Evolutionary conservation across 2,797 vertebrate species (phyloP), one percentile per base, ranked within the genome.

Genomic region (Lutjanus campechanus): DNA sequence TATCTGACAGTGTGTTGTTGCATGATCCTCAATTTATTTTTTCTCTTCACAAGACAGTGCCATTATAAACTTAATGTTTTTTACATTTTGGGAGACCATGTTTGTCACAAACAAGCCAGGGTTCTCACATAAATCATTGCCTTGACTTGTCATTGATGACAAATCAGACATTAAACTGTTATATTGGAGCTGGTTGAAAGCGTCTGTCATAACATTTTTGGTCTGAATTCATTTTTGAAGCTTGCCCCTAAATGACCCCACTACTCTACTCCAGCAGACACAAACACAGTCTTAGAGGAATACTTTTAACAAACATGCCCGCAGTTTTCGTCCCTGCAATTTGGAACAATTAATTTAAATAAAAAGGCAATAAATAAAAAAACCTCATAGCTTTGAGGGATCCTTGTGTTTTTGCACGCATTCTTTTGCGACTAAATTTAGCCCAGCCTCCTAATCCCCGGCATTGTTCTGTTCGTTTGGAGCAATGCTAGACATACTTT

Each of bases 351-450:
- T 60, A 8, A 61, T 73, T 58, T 41, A 8, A 40, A 20, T 19
- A 43, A 46, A 67, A 61, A 54, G 13, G 29, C 36, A 2, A 20
- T 3, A 54, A n/a, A 53, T 50, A 17, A 41, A 43, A 59, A 55
- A 49, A 25, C 11, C 29, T 47, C 61, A 41, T 49, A 58, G 79
- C 76, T 83, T 61, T 55, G 75, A 82, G n/a, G 55, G 77, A 62
- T 75, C 70, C 46, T 58, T 41, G 47, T 81, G 77, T 87, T 86
- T 84, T 89, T 78, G 20, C 66, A 59, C 56, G 54, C 77, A 87
- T 84, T 93, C 84, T 89, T 92, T 60, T 73, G 25, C 13, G 58
- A 85, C 83, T 95, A 93, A 93, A 93, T 95, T 92, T 91, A 94
- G 91, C 79, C 43, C 53, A 4, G 59, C 25, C 12, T 73, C 77